Base-by-base conservation (phyloP, 1,140 invertebrate species). In the Pseudomyrmex flavicornis region DNA sequence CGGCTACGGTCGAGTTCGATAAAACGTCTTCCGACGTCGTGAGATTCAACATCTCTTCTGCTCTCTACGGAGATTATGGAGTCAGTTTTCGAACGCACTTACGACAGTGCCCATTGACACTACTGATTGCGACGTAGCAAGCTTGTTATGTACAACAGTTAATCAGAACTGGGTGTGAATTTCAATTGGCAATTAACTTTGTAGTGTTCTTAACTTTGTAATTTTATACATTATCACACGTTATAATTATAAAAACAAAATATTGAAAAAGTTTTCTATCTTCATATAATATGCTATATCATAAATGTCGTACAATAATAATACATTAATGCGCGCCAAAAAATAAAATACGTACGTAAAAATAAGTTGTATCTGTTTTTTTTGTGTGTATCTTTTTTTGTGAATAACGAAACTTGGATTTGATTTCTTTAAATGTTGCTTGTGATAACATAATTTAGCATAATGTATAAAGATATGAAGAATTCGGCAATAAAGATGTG, bases 121-220 rank as follows among this genome's bases (percentile, higher is more conserved):
- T 35, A 69, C 13, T 22, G 26, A 50, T 75, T 87, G 85, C 63
- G 63, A 9, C 73, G 74, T 79, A 72, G 62, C n/a, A 17, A 63
- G 4, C 17, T 82, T 46, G 69, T 70, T 75, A 70, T 66, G 70
- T 88, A 85, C 80, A 85, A 87, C 85, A 88, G 85, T 76, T 88
- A 69, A 54, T 35, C 85, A 88, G 86, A 88, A 72, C 63, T 88
- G 82, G 69, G 56, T 56, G 20, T 26, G 12, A 74, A 15, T 15
- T 13, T 70, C 48, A 7, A 7, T 13, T 26, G 35, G 35, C 35
- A 7, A 13, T 62, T 2, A 50, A 70, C 15, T 1, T 1, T 10
- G 2, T 0, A 63, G 10, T 15, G 46, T 65, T 50, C n/a, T 70
- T n/a, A 52, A 10, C 3, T 20, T 35, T 48, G 59, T 7, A 22